Base-by-base conservation (phyloP, 2,113 vertebrate species). In the Melanerpes formicivorus region DNA sequence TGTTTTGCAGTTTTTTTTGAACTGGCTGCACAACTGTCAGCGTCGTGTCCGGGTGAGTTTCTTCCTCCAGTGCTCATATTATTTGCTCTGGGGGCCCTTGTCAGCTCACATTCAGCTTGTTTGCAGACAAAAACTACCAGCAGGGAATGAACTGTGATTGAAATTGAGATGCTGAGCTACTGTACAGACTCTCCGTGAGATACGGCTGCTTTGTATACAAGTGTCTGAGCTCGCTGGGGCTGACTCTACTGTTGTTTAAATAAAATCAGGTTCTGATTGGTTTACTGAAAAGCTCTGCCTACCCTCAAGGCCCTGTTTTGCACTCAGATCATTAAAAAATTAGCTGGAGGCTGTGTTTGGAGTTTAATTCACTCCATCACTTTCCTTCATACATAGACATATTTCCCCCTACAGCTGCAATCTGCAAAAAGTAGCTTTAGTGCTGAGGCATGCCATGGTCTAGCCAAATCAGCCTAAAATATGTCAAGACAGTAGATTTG, bases 381-480 rank as follows among this genome's bases (percentile, higher is more conserved):
- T 73, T 88, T 23, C 59, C 87, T 72, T 94, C 54, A 11, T 40
- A 19, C 32, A 14, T 42, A 75, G 91, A 93, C 11, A 5, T 88
- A 19, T 95, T 96, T 96, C 73, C 79, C 95, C 94, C 91, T 95
- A 90, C 91, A 95, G 95, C 95, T 95, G 85, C 93, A 86, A 86
- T 95, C 90, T 92, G 76, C 65, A 59, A 80, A 74, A 72, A 90
- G 88, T 69, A 85, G 87, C 84, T 50, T 71, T 81, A 93, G 82
- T 89, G 82, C 87, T 50, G 84, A 91, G 91, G 78, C 58, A 63
- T 83, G 84, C 80, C 10, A 2, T 11, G 74, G 82, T 91, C 77
- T 91, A 55, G 27, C 85, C 2, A 0, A 88, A 90, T 88, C 87
- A 86, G 82, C 80, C 87, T 88, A 67, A 88, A 93, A 78, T 84